Evolutionary conservation across 2,888 invertebrate genomes (phyloP), one percentile per base, ranked within the genome.

Genomic region (Corythucha ciliata): DNA sequence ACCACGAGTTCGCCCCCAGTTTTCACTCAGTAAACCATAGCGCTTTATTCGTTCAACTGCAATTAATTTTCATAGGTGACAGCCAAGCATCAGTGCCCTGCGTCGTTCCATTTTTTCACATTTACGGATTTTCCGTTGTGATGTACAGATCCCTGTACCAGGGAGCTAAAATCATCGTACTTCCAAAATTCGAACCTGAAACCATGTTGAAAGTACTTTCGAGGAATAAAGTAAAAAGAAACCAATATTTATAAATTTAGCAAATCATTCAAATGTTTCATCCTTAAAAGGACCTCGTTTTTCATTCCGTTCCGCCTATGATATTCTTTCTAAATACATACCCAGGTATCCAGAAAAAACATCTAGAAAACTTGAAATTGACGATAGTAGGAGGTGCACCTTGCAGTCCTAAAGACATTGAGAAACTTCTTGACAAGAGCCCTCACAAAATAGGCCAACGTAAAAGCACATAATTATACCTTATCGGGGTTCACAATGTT

Each of bases 21-120:
- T 16, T 32, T 16, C 29, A 48, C 12, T 49, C 41, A 2, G 3
- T 10, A 32, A 5, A 22, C 14, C 20, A 7, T 36, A 36, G 8
- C 12, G 8, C 16, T 10, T 8, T 36, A 29, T 29, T 29, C 29
- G 29, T 29, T n/a, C 29, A 10, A 10, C 12, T 29, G 18, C 18
- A 7, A 16, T 33, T 5, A 3, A 33, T 16, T 33, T 27, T 48
- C 36, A 6, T 18, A 59, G 69, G 72, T n/a, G 73, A 72, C 21
- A 67, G 71, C 62, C 71, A 73, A 52, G 76, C 79, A 48, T 71
- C 72, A 3, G 67, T 75, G 2, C 66, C 81, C 16, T 78, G 78
- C 1, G 78, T 81, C 1, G 73, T 87, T 7, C 87, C 86, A 3
- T 82, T 83, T 67, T 86, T 81, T 69, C 86, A 86, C 66, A 83